Base-by-base conservation (phyloP, 2,888 invertebrate species). In the Lasioglossum oenotherae region DNA sequence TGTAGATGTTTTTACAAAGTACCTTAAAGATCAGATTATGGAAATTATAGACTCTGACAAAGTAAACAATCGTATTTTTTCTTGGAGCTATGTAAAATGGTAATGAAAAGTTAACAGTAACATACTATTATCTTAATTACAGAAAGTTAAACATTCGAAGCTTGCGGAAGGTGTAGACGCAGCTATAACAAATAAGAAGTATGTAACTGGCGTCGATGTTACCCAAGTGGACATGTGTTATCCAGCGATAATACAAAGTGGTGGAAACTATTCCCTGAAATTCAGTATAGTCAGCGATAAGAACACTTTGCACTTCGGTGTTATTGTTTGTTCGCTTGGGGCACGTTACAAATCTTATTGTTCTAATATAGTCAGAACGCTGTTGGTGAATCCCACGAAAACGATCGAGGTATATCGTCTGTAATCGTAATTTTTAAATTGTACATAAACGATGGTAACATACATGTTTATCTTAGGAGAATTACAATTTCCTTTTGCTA, bases 241-340 rank as follows among this genome's bases (percentile, higher is more conserved):
- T 95, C 99, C 99, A 0, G 98, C 99, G 0, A 99, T 99, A 83
- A 98, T 99, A 93, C 99, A 99, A 95, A 99, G 99, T 57, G 99
- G 99, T 14, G 99, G 99, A n/a, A 97, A 98, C 94, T 99, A 99
- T 96, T 98, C 97, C 93, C 96, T 99, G 72, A 99, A 99, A 95
- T 99, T 99, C 95, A 99, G 99, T 94, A 98, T 98, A 4, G 97
- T 97, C 4, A 98, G 99, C 91, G 99, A 99, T 94, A 99, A 99
- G 94, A 99, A 99, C 94, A 97, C 97, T 89, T 95, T 99, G 82
- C 99, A 99, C 95, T 99, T 99, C 95, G 99, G 99, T 69, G 97
- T 99, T 0, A 99, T 99, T 88, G 98, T 99, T 74, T 99, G 99
- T 95, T 98, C 98, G 16, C 95, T 99, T 87, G 99, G 99, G 8